phyloP scores from a whole-genome alignment of 2,113 vertebrate genomes.

The Cavia porcellus region DNA sequence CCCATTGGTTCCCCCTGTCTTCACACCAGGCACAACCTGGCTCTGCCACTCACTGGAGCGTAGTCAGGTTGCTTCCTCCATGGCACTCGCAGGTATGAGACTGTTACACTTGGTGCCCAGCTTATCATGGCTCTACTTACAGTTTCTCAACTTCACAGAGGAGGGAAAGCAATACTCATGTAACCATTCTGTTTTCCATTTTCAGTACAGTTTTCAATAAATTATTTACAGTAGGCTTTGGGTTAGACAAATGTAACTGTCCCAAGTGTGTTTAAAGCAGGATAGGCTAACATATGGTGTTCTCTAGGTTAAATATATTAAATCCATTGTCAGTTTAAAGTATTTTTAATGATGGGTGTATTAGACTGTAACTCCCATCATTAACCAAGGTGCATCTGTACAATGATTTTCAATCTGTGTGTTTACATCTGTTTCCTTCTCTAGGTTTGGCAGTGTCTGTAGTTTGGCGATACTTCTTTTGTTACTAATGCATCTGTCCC shows the following conservation, averaged over 20 bases:
- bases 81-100: background rate
- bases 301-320: background rate
- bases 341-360: background rate
- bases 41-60: background rate
- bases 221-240: background rate
- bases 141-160: background rate
- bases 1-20: background rate
- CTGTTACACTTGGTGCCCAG: background rate
- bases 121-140: background rate
- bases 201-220: background rate
- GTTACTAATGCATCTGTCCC: background rate
- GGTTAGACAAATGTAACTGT: background rate
- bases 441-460: background rate
- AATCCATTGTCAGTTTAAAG: background rate
- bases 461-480: background rate
- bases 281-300: background rate
- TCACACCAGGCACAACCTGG: background rate
- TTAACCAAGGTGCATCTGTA: background rate
- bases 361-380: rapidly evolving
- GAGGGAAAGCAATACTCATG: background rate
- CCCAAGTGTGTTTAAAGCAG: background rate
- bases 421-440: background rate
- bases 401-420: background rate
- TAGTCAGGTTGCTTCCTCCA: background rate
- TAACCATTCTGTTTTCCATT: background rate